These are phyloP conservation scores for Thalassophryne amazonica DNA, from an alignment of 2,797 vertebrate species.

Conservation along the genomic window DNA sequence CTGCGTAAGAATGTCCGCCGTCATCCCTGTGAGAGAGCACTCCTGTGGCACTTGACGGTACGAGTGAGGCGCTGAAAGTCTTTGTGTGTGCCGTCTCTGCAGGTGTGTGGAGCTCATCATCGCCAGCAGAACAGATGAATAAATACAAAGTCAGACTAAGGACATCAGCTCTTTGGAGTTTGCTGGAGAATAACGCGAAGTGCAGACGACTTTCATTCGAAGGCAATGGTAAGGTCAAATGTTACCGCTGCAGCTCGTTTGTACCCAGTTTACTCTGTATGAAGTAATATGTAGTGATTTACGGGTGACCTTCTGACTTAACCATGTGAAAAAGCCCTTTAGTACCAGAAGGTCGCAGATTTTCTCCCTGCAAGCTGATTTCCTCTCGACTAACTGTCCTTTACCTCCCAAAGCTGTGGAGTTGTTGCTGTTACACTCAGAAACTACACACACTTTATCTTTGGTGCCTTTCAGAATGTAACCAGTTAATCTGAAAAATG, in stretches of 20 bases:
- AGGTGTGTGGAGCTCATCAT: constrained; percentile 96
- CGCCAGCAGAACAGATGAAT: constrained; percentile 95
- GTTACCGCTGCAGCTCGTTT: background rate
- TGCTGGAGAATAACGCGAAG: constrained; percentile 96
- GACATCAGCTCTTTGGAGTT: constrained; percentile 97
- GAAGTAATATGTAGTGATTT: too few species aligned
- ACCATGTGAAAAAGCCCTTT: background rate
- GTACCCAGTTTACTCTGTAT: background rate
- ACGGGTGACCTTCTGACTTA: too few species aligned
- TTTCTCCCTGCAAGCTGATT: constrained; percentile 70
- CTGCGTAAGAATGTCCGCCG: constrained; percentile 83
- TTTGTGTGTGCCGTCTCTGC: background rate
- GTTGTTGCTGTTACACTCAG: constrained; percentile 98
- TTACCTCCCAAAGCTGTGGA: constrained; percentile 90
- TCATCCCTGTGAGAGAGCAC: background rate
- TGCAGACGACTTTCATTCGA: constrained; percentile 89
- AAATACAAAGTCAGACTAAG: constrained; percentile 93
- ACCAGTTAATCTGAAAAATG: too few species aligned
- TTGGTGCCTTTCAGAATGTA: too few species aligned
- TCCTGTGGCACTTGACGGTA: too few species aligned
- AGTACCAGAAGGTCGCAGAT: background rate
- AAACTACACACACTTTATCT: constrained; percentile 89
- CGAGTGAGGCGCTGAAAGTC: too few species aligned
- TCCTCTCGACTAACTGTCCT: constrained; percentile 82
- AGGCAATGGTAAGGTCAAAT: constrained; percentile 87